These are phyloP conservation scores for Leptogaster cylindrica DNA, from an alignment of 2,888 invertebrate species.

Conservation along the genomic window DNA sequence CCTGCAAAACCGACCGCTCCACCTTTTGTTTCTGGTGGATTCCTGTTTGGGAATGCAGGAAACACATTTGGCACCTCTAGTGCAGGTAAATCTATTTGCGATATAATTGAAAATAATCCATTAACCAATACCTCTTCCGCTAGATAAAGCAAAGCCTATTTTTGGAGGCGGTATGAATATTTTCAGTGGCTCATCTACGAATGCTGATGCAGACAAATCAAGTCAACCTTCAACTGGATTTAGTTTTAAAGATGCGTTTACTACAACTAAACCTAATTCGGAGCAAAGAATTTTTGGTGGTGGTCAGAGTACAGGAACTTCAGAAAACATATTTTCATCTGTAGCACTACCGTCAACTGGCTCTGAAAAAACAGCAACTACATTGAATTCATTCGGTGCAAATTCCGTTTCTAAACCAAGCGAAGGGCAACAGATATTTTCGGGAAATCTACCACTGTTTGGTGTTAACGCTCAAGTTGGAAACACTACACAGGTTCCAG, in stretches of 20 bases:
- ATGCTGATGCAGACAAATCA: not conserved
- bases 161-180: conserved; percentile 49
- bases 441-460: too few relatives aligned
- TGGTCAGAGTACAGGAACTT: too few relatives aligned
- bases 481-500: too few relatives aligned
- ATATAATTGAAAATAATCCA: too few relatives aligned
- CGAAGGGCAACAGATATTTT: too few relatives aligned
- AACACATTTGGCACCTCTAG: conserved; percentile 31
- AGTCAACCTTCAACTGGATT: conserved; percentile 24
- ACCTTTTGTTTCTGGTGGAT: conserved; percentile 49
- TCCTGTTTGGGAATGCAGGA: conserved; percentile 54
- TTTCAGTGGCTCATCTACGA: conserved; percentile 45
- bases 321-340: too few relatives aligned
- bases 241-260: too few relatives aligned
- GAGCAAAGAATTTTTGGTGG: not conserved
- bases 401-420: too few relatives aligned
- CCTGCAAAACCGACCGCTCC: not conserved
- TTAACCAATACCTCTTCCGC: conserved; percentile 5
- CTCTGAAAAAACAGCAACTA: too few relatives aligned
- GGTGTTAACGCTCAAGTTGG: too few relatives aligned
- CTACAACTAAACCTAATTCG: not conserved
- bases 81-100: not conserved
- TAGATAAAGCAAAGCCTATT: conserved; percentile 49
- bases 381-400: too few relatives aligned
- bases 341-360: too few relatives aligned